Conservation (phyloP, 2,113 vertebrate species). For the Tragelaphus imberbis region DNA sequence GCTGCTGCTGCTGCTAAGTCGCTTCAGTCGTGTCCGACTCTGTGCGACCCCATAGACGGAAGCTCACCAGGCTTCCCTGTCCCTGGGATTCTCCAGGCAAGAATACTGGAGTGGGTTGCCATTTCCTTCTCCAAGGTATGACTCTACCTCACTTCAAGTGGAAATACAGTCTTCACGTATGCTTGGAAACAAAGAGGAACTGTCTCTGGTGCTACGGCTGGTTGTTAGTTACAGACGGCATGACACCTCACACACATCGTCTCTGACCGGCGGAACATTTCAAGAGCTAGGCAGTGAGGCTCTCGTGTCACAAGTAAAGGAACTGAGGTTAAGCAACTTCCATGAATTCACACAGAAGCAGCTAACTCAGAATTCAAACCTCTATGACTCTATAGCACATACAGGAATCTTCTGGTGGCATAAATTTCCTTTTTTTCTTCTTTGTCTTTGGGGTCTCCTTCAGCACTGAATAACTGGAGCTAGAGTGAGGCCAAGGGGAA, state of each 20-base stretch:
- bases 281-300: not conserved
- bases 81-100: no score
- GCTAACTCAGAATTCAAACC: not conserved
- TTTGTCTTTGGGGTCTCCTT: not conserved
- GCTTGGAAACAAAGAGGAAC: not conserved
- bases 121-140: no score
- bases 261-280: not conserved
- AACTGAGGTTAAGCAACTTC: not conserved
- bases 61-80: no score
- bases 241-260: not conserved
- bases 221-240: not conserved
- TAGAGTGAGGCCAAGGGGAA: not conserved
- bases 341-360: not conserved
- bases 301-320: not conserved
- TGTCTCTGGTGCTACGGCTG: not conserved
- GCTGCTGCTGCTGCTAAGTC: no score
- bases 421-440: not conserved
- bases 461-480: not conserved
- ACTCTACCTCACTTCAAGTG: not conserved
- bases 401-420: not conserved
- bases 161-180: not conserved
- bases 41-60: no score
- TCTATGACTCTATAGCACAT: not conserved
- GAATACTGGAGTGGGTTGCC: no score
- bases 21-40: no score